Base-by-base conservation (phyloP, 2,797 vertebrate species). In the Sphaeramia orbicularis region DNA sequence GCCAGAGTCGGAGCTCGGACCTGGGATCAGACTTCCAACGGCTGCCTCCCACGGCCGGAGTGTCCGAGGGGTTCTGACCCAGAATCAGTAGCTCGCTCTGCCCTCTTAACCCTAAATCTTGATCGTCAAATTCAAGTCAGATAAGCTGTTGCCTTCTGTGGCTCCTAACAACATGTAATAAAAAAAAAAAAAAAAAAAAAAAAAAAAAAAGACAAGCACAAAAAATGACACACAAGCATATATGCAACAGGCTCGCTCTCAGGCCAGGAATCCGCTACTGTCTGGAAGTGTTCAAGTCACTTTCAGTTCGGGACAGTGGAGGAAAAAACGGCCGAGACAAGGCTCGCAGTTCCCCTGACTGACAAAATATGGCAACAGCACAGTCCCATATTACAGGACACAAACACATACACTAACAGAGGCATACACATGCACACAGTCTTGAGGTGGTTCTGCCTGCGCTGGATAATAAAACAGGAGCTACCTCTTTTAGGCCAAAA, bases 121-220 rank as follows among this genome's bases (percentile, higher is more conserved):
- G 47, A 80, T 74, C 76, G 74, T 83, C 43, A 66, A 77, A 83
- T 78, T 86, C 70, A 83, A 76, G 76, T 87, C 65, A 81, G 50
- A 45, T 45, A 56, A 69, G 61, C 74, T 32, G 70, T 54, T 53
- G 72, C 72, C 64, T 50, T 65, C 27, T 43, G 41, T 32, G 65
- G 62, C 72, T 48, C 30, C 36, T 41, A 61, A 57, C 12, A 55
- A 79, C 60, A 67, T 53, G 65, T 50, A 48, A 73, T 58, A 76
- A 53, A 49, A 44, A 69, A 27, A 44, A 69, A 27, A 14, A 16
- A 7, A 9, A 10, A 4, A 54, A 14, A 41, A 41, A 5, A 6
- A 41, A 14, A 11, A 11, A 60, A 74, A 63, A 58, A 38, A 71
- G 40, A 70, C 18, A 0, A 61, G 30, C 60, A 56, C 51, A 32